A percentile compares a stretch with the other conserved stretches of the same genome.
Conservation (phyloP, 2,888 invertebrate genomes). For the Micropterix aruncella region DNA sequence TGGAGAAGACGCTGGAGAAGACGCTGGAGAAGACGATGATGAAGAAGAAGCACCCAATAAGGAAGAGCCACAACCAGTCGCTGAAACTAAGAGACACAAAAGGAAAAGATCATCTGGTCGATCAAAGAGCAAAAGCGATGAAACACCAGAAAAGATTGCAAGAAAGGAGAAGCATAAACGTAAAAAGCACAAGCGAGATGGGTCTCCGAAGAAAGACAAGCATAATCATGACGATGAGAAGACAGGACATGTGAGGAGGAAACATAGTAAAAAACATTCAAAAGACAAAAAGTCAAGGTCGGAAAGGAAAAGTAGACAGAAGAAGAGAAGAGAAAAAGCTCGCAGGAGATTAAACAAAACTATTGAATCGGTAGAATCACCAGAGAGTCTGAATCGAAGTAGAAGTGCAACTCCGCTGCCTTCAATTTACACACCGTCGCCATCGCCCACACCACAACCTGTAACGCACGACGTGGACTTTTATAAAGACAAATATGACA, state of each 20-base stretch:
- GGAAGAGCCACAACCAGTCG: slow-evolving; percentile 4
- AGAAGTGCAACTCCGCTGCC: slow-evolving; percentile 33
- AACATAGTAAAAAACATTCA: slow-evolving; percentile 26
- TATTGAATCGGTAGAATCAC: slow-evolving; percentile 21
- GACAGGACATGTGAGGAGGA: slow-evolving; percentile 14
- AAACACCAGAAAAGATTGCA: slow-evolving; percentile 8
- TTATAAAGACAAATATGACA: slow-evolving; percentile 44
- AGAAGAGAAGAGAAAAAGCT: slow-evolving; percentile 13
- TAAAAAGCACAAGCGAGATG: slow-evolving; percentile 6
- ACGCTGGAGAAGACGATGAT: too few relatives aligned
- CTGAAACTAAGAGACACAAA: slow-evolving; percentile 4
- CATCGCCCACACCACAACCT: slow-evolving; percentile 11
- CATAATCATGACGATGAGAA: slow-evolving; percentile 12
- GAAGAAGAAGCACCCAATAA: slow-evolving; percentile 19
- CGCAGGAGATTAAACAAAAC: slow-evolving; percentile 9
- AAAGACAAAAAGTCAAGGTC: slow-evolving; percentile 11
- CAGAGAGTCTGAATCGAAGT: slow-evolving; percentile 30
- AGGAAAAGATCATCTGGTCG: slow-evolving; percentile 4
- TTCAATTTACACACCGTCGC: slow-evolving; percentile 30
- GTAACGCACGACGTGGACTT: slow-evolving; percentile 24
- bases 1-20: too few relatives aligned
- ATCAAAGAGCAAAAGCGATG: slow-evolving; percentile 6
- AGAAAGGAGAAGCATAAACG: slow-evolving; percentile 5
- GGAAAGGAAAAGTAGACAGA: slow-evolving; percentile 12
- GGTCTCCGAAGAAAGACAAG: slow-evolving; percentile 9